Conservation (phyloP, 2,113 vertebrate genomes). For the Ranitomeya variabilis region DNA sequence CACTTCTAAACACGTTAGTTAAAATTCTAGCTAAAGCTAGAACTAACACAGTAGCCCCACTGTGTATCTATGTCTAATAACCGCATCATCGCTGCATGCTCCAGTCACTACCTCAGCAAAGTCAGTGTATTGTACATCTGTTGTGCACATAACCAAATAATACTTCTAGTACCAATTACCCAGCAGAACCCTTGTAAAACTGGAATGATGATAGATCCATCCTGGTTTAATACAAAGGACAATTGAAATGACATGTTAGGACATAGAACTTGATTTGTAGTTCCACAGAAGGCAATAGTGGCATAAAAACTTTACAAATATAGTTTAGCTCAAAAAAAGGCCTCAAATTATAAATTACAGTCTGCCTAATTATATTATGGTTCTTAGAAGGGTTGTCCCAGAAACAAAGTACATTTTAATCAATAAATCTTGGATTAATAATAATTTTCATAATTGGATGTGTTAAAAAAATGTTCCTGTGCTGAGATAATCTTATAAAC, state of each 20-base stretch:
- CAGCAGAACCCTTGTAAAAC: conserved; percentile 19
- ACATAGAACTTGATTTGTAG: background rate
- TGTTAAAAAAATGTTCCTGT: too few relatives aligned
- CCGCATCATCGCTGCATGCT: conserved; percentile 70
- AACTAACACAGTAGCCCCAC: conserved; percentile 65
- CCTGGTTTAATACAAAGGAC: background rate
- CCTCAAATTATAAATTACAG: background rate
- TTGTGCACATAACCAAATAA: conserved; percentile 36
- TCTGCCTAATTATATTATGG: background rate
- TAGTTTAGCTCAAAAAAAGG: background rate
- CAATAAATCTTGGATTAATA: too few relatives aligned
- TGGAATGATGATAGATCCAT: background rate
- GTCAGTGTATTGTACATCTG: conserved; percentile 48
- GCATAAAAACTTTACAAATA: background rate
- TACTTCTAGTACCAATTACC: conserved; percentile 9
- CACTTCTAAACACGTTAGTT: conserved; percentile 64
- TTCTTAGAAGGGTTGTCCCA: background rate
- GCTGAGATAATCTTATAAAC: too few relatives aligned
- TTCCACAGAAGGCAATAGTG: background rate
- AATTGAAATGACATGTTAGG: background rate
- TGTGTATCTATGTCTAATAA: conserved; percentile 68
- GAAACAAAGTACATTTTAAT: too few relatives aligned
- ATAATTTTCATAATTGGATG: too few relatives aligned
- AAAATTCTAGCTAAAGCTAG: conserved; percentile 64
- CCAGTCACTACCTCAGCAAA: conserved; percentile 68